phyloP scores from a whole-genome alignment of 2,888 invertebrate species.

The Mythimna vitellina region DNA sequence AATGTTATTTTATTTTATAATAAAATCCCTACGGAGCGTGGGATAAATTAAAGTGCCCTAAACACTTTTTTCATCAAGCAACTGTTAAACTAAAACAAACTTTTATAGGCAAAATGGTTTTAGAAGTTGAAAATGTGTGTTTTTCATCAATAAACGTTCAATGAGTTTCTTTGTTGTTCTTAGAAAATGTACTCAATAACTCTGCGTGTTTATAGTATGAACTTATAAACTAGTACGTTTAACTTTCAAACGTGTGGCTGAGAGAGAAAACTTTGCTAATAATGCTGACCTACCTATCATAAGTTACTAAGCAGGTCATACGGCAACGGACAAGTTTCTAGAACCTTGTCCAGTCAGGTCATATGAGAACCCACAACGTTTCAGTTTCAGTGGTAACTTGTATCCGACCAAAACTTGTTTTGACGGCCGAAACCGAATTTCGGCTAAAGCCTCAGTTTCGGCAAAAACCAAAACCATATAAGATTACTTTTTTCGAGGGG shows the following conservation, averaged over 20 bases:
- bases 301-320: conserved; percentile 17
- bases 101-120: conserved; percentile 27
- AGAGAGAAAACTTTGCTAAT: not conserved
- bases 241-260: not conserved
- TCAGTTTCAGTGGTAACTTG: not conserved
- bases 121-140: conserved; percentile 14
- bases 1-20: conserved; percentile 20
- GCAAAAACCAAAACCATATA: no score
- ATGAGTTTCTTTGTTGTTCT: conserved; percentile 17
- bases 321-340: not conserved
- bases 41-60: conserved; percentile 42
- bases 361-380: not conserved
- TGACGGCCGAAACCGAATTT: no score
- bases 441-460: no score
- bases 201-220: not conserved
- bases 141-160: conserved; percentile 22
- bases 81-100: conserved; percentile 36
- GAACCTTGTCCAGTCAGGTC: not conserved
- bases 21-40: conserved; percentile 18
- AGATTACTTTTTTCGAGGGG: no score
- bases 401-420: no score
- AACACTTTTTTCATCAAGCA: conserved; percentile 33
- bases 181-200: not conserved
- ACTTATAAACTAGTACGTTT: not conserved
- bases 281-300: conserved; percentile 14